Evolutionary conservation across 2,888 invertebrate species (phyloP), one percentile per base, ranked within the genome.

Genomic region (Hydriomena furcata): DNA sequence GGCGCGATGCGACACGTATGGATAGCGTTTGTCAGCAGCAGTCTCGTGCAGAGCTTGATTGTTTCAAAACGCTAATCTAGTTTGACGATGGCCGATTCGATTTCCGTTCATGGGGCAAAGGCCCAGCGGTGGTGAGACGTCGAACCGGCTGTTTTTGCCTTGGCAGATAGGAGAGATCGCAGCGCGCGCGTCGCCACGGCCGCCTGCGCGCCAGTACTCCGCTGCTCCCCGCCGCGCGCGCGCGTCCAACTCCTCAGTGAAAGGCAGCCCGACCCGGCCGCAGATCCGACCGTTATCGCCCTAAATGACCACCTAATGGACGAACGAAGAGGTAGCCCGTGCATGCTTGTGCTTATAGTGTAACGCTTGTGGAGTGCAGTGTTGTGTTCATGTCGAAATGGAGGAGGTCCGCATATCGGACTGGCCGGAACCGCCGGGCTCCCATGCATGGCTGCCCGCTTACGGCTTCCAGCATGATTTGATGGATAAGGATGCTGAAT

Each of bases 361-460:
- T 79, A 80, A 77, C 75, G 67, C 68, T 75, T 68, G 85, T 84
- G 84, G 82, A 88, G 85, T 87, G 88, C 83, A 84, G 87, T 85
- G 88, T 82, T 79, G 84, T 84, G 84, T 84, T 80, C 63, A 85
- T 87, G 87, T 74, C 69, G 71, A 73, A 68, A 90, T 92, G 91
- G 93, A 93, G 80, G 93, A 94, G 79, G 91, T 93, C 74, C 92
- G 92, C 69, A 92, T 93, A 65, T 93, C 92, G 81, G 92, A 92
- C 74, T 94, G 94, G 94, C 93, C 93, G 45, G 93, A 92, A 71
- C 93, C 92, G 64, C 92, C 92, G 68, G 94, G 94, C 67, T 93
- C 93, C 73, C 94, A 94, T 90, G 93, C 94, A 72, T 95, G 95
- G 95, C 91, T 94, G 83, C 95, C 95, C 65, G 95, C 95, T 68